These are phyloP conservation scores for Sapajus apella DNA, from an alignment of 2,113 vertebrate species.

Conservation along the genomic window DNA sequence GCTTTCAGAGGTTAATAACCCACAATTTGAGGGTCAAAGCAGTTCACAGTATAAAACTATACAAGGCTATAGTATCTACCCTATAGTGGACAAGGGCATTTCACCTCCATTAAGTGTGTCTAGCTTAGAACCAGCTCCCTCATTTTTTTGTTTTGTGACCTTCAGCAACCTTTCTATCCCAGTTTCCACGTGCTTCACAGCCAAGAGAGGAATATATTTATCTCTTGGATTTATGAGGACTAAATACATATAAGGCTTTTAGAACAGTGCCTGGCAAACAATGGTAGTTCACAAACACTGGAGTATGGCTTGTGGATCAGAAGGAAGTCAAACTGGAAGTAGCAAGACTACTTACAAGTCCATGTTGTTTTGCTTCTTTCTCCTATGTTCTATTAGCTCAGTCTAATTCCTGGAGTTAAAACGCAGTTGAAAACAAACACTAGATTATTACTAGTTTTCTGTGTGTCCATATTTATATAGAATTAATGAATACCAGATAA, in stretches of 20 bases:
- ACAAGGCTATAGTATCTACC: neutral
- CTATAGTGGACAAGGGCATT: too few relatives aligned
- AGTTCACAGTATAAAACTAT: neutral
- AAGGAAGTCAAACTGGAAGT: neutral
- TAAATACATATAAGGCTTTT: neutral
- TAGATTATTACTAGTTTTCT: neutral
- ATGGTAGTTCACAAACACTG: neutral
- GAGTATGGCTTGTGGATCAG: too few relatives aligned
- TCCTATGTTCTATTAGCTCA: neutral
- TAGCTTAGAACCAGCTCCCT: neutral
- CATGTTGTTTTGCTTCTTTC: neutral
- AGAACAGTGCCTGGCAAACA: neutral
- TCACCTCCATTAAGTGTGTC: neutral
- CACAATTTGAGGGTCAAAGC: neutral
- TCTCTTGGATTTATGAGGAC: neutral
- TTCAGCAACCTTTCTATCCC: neutral
- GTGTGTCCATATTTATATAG: neutral
- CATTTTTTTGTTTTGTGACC: neutral
- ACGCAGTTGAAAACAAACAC: neutral
- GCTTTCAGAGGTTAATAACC: neutral
- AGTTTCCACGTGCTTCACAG: neutral
- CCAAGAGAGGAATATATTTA: neutral
- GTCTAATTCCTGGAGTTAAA: neutral
- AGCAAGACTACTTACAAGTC: neutral
- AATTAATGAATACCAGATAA: neutral